Evolutionary conservation across 2,888 invertebrate genomes (phyloP).

Genomic region (Amphipyra tragopoginis): DNA sequence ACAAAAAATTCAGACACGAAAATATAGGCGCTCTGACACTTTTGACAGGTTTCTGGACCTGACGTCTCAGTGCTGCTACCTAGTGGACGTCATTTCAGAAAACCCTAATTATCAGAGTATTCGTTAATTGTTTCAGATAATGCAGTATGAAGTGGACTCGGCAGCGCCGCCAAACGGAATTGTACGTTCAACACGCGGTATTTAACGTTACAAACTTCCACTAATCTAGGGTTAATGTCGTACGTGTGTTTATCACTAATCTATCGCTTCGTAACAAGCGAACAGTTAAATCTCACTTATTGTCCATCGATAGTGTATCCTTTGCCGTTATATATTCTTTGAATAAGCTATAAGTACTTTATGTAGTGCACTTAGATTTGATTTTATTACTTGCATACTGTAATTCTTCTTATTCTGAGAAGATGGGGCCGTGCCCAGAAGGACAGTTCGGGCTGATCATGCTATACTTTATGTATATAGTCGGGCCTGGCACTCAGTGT

Average conservation of each 20-base stretch:
- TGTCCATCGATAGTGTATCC: constrained; percentile 9
- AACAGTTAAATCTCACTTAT: constrained; percentile 4
- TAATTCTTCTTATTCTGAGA: too few relatives aligned
- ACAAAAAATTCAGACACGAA: too few relatives aligned
- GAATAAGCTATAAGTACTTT: not conserved
- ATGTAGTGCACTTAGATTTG: not conserved
- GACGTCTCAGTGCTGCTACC: too few relatives aligned
- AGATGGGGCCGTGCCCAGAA: too few relatives aligned
- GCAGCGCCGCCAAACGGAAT: constrained; percentile 52
- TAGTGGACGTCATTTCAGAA: too few relatives aligned
- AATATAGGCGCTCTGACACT: too few relatives aligned
- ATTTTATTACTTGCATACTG: not conserved
- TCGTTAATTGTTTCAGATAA: constrained; percentile 25
- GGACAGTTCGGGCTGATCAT: too few relatives aligned
- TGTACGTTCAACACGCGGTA: constrained; percentile 49
- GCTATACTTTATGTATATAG: too few relatives aligned
- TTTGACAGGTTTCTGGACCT: too few relatives aligned
- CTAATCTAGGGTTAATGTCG: constrained; percentile 45
- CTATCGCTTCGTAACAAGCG: constrained; percentile 21
- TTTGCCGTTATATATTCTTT: not conserved
- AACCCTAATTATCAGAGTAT: too few relatives aligned
- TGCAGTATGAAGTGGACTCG: constrained; percentile 39
- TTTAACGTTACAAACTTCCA: constrained; percentile 50
- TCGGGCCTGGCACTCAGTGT: too few relatives aligned
- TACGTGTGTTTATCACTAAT: constrained; percentile 43